Evolutionary conservation across 2,888 invertebrate species (phyloP).

Genomic region (Lingula anatina): DNA sequence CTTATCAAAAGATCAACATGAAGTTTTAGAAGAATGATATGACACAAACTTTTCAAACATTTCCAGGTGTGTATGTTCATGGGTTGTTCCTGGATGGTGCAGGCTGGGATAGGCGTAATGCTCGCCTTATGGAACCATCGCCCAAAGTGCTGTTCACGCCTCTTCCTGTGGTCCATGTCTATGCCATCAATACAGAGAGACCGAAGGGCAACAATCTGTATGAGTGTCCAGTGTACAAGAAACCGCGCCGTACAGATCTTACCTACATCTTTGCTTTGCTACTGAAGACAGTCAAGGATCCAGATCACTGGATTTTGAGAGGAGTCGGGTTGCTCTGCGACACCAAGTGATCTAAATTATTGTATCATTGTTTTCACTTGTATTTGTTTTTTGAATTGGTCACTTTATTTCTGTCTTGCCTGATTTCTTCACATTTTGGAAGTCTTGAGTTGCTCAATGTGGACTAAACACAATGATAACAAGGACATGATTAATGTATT

Average conservation of each 20-base stretch:
- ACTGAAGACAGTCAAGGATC: constrained; percentile 67
- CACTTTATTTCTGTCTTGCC: too few relatives aligned
- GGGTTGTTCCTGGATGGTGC: constrained; percentile 84
- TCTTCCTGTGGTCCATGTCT: constrained; percentile 77
- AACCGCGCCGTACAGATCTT: constrained; percentile 74
- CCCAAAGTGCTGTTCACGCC: constrained; percentile 76
- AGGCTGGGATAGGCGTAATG: constrained; percentile 76
- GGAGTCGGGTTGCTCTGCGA: constrained; percentile 95
- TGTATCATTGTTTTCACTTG: too few relatives aligned
- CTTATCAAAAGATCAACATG: too few relatives aligned
- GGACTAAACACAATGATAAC: too few relatives aligned
- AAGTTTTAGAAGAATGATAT: too few relatives aligned
- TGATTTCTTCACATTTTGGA: too few relatives aligned
- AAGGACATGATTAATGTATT: too few relatives aligned
- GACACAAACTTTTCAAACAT: not conserved
- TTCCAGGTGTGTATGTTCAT: constrained; percentile 69
- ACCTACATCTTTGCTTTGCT: constrained; percentile 63
- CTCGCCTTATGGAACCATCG: constrained; percentile 68
- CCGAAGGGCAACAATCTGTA: constrained; percentile 71
- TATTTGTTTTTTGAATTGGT: too few relatives aligned
- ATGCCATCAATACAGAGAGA: constrained; percentile 61
- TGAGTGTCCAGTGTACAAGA: constrained; percentile 86
- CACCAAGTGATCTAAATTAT: too few relatives aligned
- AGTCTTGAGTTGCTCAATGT: too few relatives aligned
- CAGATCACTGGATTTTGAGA: constrained; percentile 89